phyloP scores from a whole-genome alignment of 2,797 vertebrate species.

The Acrossocheilus wenchowensis region DNA sequence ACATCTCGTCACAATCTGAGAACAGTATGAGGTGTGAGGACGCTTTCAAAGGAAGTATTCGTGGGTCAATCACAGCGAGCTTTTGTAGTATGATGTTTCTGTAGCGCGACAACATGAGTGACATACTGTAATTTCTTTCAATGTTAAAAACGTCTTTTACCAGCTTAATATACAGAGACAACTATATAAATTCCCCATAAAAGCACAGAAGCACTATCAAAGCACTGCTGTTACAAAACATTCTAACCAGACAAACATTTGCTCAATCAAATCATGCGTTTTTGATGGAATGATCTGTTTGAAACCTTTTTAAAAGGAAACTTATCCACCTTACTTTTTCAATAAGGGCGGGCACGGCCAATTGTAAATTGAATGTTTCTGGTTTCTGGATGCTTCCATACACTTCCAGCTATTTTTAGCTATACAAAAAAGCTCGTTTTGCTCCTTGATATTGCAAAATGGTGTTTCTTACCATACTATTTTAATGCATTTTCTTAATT shows the following conservation, averaged over 20 bases:
- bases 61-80: conserved; percentile 3
- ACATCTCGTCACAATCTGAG: conserved; percentile 36
- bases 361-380: not conserved
- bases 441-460: not conserved
- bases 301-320: not conserved
- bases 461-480: too few relatives aligned
- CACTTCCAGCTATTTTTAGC: not conserved
- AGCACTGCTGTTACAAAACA: not conserved
- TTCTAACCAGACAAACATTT: not conserved
- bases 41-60: conserved; percentile 18
- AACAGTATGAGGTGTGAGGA: conserved; percentile 24
- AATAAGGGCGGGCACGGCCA: not conserved
- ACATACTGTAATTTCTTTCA: conserved; percentile 22
- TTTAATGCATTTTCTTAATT: too few relatives aligned
- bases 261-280: not conserved
- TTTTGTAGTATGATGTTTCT: not conserved
- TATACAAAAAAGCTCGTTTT: not conserved
- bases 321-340: not conserved
- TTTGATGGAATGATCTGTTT: not conserved
- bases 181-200: not conserved
- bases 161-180: not conserved
- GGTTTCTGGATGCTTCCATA: not conserved
- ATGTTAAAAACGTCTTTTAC: not conserved
- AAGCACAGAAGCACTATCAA: not conserved
- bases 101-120: not conserved